These are phyloP conservation scores for Sturmia bella DNA, from an alignment of 2,888 invertebrate genomes.

Conservation along the genomic window DNA sequence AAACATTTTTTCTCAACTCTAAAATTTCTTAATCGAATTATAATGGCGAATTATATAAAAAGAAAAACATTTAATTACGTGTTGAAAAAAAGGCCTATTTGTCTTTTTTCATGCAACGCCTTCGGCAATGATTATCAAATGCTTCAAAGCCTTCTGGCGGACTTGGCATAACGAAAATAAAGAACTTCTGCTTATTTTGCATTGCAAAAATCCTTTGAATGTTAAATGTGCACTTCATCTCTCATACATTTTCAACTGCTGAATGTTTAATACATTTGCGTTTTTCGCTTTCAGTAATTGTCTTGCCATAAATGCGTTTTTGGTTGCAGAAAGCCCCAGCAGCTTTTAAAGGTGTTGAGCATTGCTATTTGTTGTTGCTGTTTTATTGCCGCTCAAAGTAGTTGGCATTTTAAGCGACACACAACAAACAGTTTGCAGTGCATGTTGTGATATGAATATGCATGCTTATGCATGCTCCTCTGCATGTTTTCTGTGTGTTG, in stretches of 20 bases:
- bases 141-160: too few species aligned
- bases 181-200: too few species aligned
- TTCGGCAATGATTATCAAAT: too few species aligned
- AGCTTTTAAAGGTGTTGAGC: conserved; percentile 36
- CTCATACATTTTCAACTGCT: not conserved
- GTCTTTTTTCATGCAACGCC: too few species aligned
- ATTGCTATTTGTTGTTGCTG: conserved; percentile 15
- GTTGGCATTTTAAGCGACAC: conserved; percentile 66
- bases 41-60: too few species aligned
- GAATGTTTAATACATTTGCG: not conserved
- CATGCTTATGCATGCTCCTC: not conserved
- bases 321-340: conserved; percentile 35
- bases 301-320: conserved; percentile 10
- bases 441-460: conserved; percentile 12
- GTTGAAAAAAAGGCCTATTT: too few species aligned
- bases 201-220: too few species aligned
- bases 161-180: too few species aligned
- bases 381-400: conserved; percentile 36
- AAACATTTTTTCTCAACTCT: too few species aligned
- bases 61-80: too few species aligned
- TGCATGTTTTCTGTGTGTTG: not conserved
- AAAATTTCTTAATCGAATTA: too few species aligned
- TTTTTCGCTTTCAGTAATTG: not conserved
- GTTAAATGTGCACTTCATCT: too few species aligned
- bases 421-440: conserved; percentile 55